Percentiles rank a stretch among this genome's conserved stretches.
These are phyloP conservation scores for Virgularia gustaviana DNA, from an alignment of 92 coral and sea anemone species.

Conservation along the genomic window DNA sequence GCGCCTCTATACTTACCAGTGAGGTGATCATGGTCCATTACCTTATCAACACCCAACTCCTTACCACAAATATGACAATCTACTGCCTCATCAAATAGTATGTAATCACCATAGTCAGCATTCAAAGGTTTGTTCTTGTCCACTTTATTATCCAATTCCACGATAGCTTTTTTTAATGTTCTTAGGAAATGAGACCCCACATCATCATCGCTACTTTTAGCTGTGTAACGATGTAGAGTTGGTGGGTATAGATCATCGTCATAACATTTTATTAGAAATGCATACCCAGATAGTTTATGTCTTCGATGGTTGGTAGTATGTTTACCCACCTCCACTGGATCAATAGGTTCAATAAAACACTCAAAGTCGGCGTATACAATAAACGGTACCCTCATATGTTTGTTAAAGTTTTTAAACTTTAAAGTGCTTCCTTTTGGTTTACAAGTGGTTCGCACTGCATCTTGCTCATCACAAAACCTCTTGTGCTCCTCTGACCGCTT, in stretches of 20 bases:
- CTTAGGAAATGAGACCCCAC: not conserved
- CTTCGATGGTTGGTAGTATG: constrained; percentile 41
- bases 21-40: not conserved
- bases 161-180: not conserved
- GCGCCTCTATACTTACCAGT: constrained; percentile 10
- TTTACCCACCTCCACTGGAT: constrained; percentile 5
- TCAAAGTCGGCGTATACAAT: constrained; percentile 11
- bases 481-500: not conserved
- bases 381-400: constrained; percentile 34
- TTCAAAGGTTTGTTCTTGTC: no score
- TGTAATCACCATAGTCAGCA: no score
- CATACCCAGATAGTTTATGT: constrained; percentile 39
- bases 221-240: not conserved
- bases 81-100: not conserved
- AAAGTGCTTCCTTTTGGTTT: not conserved
- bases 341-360: not conserved
- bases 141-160: no score
- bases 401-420: constrained; percentile 28
- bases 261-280: constrained; percentile 41
- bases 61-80: constrained; percentile 5
- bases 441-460: not conserved
- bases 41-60: constrained; percentile 10
- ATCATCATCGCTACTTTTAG: not conserved
- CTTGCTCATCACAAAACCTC: not conserved
- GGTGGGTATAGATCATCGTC: constrained; percentile 15